phyloP scores from a whole-genome alignment of 2,888 invertebrate genomes.

The Volucella zonaria region DNA sequence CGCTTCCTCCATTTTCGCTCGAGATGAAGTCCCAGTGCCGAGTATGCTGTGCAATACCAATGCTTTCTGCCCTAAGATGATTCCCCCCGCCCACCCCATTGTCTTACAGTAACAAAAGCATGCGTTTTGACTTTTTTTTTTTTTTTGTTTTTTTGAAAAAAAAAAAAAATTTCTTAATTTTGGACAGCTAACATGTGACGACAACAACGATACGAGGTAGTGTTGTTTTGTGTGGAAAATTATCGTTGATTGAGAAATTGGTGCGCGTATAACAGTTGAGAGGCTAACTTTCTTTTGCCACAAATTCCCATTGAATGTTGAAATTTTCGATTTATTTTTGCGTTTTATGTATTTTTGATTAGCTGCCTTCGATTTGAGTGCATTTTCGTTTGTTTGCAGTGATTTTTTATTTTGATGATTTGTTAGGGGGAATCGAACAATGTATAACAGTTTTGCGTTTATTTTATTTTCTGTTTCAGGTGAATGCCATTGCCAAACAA shows the following conservation, averaged over 20 bases:
- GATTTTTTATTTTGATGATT: not conserved
- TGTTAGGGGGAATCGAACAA: not conserved
- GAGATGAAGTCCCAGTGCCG: too few species aligned
- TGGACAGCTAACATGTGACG: not conserved
- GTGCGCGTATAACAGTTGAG: conserved; percentile 66
- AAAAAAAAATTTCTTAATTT: not conserved
- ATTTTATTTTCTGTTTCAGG: conserved; percentile 37
- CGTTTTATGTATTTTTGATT: conserved; percentile 45
- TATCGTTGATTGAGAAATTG: conserved; percentile 29
- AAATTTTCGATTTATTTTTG: conserved; percentile 8
- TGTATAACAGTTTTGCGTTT: conserved; percentile 61
- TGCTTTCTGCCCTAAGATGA: too few species aligned
- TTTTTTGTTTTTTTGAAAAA: not conserved
- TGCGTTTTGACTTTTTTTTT: conserved; percentile 30
- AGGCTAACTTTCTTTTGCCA: conserved; percentile 64
- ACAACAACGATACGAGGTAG: not conserved
- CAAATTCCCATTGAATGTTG: conserved; percentile 25
- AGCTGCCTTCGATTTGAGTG: conserved; percentile 55
- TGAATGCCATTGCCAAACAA: conserved; percentile 50
- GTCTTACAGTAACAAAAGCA: conserved; percentile 2
- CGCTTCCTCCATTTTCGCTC: too few species aligned
- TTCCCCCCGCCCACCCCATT: not conserved
- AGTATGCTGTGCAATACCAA: too few species aligned
- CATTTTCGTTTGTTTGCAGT: conserved; percentile 5
- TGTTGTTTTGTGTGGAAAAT: conserved; percentile 27